Percentiles rank a stretch among this genome's conserved stretches.
phyloP scores from a whole-genome alignment of 2,888 invertebrate species.

The Drosophila limbata region DNA sequence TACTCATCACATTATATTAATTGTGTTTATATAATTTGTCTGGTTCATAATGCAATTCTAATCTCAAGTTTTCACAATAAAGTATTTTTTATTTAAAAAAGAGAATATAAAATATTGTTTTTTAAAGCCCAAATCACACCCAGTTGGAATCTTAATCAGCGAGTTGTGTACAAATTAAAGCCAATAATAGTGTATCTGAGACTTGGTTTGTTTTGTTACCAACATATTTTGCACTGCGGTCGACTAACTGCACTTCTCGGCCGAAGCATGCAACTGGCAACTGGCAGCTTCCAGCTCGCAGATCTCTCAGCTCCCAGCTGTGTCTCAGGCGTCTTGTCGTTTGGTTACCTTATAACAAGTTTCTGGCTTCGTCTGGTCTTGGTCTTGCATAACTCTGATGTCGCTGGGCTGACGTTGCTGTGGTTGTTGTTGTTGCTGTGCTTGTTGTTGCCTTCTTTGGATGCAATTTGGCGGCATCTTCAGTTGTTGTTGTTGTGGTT shows the following conservation, averaged over 20 bases:
- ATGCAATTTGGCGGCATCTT: slow-evolving; percentile 77
- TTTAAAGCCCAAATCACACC: too few species aligned
- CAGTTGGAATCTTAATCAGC: too few species aligned
- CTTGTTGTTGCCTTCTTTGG: slow-evolving; percentile 70
- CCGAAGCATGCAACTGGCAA: slow-evolving; percentile 35
- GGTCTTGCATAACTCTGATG: slow-evolving; percentile 69
- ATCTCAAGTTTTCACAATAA: too few species aligned
- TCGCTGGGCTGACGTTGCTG: slow-evolving; percentile 61
- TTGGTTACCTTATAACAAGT: slow-evolving; percentile 72
- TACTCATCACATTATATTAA: too few species aligned
- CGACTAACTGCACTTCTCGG: slow-evolving; percentile 52
- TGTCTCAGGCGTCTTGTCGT: slow-evolving; percentile 56
- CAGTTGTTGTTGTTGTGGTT: slow-evolving; percentile 35
- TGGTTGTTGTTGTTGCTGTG: slow-evolving; percentile 41
- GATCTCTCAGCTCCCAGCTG: slow-evolving; percentile 44
- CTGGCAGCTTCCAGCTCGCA: slow-evolving; percentile 35
- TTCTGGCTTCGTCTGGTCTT: slow-evolving; percentile 56
- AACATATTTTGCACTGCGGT: slow-evolving; percentile 26
- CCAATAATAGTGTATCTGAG: slow-evolving; percentile 37
- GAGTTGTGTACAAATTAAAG: neutral
- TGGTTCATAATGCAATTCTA: too few species aligned
- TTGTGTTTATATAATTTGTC: too few species aligned
- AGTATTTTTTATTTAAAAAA: too few species aligned
- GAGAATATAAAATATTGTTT: too few species aligned
- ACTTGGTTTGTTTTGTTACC: slow-evolving; percentile 14